Conservation (phyloP, 2,888 invertebrate genomes). For the Pocota personata region DNA sequence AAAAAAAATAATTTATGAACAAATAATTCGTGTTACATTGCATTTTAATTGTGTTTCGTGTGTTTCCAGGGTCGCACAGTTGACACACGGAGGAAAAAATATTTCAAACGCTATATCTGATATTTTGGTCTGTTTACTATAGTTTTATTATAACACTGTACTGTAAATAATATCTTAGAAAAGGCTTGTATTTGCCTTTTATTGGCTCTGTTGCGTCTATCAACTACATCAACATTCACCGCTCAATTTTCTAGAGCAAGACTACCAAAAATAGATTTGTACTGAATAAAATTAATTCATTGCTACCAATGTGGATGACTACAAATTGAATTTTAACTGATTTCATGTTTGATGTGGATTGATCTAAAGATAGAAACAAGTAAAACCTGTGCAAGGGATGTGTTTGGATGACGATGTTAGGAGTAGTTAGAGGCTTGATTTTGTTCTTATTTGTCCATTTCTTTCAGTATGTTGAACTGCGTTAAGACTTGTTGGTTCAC, state of each 20-base stretch:
- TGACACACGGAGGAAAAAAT: neutral
- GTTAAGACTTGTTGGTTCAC: neutral
- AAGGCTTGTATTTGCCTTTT: constrained; percentile 19
- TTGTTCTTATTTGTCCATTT: neutral
- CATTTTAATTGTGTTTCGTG: constrained; percentile 55
- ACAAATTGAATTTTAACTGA: neutral
- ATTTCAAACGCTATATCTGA: neutral
- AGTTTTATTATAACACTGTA: constrained; percentile 28
- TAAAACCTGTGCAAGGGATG: neutral
- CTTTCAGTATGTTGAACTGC: neutral
- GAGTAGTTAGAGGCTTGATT: neutral
- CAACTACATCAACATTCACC: neutral
- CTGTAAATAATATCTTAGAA: constrained; percentile 30
- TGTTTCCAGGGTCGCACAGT: constrained; percentile 32
- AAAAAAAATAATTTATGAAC: constrained; percentile 41
- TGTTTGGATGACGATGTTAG: neutral
- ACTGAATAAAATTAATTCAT: constrained; percentile 2
- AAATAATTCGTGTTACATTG: constrained; percentile 65
- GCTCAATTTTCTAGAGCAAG: constrained; percentile 9
- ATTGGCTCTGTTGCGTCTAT: neutral
- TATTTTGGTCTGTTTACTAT: neutral
- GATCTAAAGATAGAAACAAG: constrained; percentile 11
- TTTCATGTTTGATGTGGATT: neutral
- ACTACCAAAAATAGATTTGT: constrained; percentile 19
- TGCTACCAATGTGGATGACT: neutral